phyloP scores from a whole-genome alignment of 2,888 invertebrate genomes.

The Phania funesta region DNA sequence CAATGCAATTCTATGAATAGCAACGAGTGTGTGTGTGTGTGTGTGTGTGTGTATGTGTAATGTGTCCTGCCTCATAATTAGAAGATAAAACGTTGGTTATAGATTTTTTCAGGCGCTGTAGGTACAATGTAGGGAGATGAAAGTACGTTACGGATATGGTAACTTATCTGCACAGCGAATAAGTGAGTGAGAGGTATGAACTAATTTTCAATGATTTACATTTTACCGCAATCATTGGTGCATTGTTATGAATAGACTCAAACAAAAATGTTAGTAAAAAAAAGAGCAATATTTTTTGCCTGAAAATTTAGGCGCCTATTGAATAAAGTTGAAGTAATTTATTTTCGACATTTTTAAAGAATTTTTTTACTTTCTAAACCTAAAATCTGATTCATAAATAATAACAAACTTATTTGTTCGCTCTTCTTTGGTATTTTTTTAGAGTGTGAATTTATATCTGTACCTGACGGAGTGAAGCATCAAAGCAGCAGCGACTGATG shows the following conservation, averaged over 20 bases:
- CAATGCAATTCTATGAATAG: too few species aligned
- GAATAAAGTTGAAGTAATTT: too few species aligned
- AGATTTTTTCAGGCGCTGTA: not conserved
- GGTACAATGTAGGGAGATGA: not conserved
- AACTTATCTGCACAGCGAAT: slow-evolving; percentile 24
- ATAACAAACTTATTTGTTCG: not conserved
- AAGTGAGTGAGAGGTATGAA: slow-evolving; percentile 48
- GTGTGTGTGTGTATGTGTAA: too few species aligned
- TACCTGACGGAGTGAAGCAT: slow-evolving; percentile 12
- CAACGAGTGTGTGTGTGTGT: too few species aligned
- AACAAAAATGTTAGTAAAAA: slow-evolving; percentile 12
- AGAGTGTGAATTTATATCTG: slow-evolving; percentile 7
- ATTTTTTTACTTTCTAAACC: too few species aligned
- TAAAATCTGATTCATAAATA: too few species aligned
- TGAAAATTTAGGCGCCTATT: too few species aligned
- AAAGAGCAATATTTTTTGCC: too few species aligned
- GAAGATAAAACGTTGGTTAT: too few species aligned
- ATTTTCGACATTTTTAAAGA: too few species aligned
- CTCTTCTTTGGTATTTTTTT: not conserved
- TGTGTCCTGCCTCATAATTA: too few species aligned
- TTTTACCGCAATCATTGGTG: slow-evolving; percentile 48
- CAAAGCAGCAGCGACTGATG: not conserved
- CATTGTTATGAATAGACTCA: slow-evolving; percentile 25
- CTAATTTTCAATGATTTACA: slow-evolving; percentile 60
- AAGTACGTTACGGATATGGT: not conserved